These are phyloP conservation scores for Alloplasta piceator DNA, from an alignment of 2,888 invertebrate species.

Conservation along the genomic window DNA sequence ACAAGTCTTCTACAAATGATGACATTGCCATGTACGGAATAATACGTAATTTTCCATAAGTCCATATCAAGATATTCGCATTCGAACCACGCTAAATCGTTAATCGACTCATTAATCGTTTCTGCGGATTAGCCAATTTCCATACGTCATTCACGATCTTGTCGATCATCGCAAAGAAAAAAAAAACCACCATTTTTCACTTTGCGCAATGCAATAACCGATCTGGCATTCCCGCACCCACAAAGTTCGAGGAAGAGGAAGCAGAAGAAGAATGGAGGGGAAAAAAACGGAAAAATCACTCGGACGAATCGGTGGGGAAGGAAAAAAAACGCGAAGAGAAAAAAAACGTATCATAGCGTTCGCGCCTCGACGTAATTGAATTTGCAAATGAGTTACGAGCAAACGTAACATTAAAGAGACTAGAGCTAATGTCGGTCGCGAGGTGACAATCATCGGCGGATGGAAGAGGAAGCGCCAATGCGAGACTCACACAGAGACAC, in stretches of 20 bases:
- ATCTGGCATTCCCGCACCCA: conserved; percentile 45
- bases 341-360: conserved; percentile 5
- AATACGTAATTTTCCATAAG: too few relatives aligned
- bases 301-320: neutral
- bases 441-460: conserved; percentile 33
- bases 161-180: conserved; percentile 41
- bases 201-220: neutral
- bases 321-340: neutral
- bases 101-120: conserved; percentile 28
- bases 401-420: conserved; percentile 13
- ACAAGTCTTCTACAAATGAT: too few relatives aligned
- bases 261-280: neutral
- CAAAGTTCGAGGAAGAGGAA: conserved; percentile 32
- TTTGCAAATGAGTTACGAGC: conserved; percentile 56
- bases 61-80: too few relatives aligned
- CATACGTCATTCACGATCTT: conserved; percentile 42
- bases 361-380: conserved; percentile 35
- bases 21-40: too few relatives aligned
- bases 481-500: conserved; percentile 15
- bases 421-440: conserved; percentile 1
- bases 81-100: too few relatives aligned
- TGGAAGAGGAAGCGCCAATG: conserved; percentile 48
- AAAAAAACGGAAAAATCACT: conserved; percentile 25
- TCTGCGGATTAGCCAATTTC: conserved; percentile 26
- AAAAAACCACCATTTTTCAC: neutral